Conservation (phyloP, 2,888 invertebrate species). For the Parnassius mnemosyne region DNA sequence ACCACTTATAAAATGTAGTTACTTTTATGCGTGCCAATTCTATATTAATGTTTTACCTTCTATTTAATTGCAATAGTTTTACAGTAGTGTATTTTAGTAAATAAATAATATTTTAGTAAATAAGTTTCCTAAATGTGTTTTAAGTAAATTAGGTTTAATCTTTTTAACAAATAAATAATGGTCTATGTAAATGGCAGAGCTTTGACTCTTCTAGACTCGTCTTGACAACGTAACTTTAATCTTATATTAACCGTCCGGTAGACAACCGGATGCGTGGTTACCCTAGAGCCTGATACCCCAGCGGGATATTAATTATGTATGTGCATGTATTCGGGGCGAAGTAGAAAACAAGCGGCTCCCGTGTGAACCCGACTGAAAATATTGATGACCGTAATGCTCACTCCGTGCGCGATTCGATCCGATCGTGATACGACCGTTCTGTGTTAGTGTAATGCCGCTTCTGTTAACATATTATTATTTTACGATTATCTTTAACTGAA, state of each 20-base stretch:
- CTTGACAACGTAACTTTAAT: neutral
- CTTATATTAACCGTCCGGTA: neutral
- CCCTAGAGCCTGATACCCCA: conserved; percentile 37
- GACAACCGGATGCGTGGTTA: conserved; percentile 25
- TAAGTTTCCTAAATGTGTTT: too few species aligned
- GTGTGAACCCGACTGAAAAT: conserved; percentile 34
- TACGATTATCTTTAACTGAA: too few species aligned
- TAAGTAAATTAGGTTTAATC: too few species aligned
- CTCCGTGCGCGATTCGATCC: neutral
- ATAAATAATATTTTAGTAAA: too few species aligned
- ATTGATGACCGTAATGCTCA: conserved; percentile 32
- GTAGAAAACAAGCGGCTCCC: conserved; percentile 37
- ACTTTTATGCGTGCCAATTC: too few species aligned
- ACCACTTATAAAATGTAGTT: too few species aligned
- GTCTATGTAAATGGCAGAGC: too few species aligned
- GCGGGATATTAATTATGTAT: conserved; percentile 53
- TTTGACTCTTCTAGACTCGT: too few species aligned
- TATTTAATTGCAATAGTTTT: too few species aligned
- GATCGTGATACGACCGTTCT: conserved; percentile 8
- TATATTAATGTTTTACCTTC: too few species aligned
- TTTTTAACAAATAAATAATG: too few species aligned
- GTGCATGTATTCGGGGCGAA: conserved; percentile 50
- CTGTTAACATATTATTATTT: neutral
- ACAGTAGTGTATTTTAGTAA: too few species aligned
- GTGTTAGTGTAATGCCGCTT: neutral